phyloP scores from a whole-genome alignment of 2,888 invertebrate genomes.

The Tetanocera ferruginea region DNA sequence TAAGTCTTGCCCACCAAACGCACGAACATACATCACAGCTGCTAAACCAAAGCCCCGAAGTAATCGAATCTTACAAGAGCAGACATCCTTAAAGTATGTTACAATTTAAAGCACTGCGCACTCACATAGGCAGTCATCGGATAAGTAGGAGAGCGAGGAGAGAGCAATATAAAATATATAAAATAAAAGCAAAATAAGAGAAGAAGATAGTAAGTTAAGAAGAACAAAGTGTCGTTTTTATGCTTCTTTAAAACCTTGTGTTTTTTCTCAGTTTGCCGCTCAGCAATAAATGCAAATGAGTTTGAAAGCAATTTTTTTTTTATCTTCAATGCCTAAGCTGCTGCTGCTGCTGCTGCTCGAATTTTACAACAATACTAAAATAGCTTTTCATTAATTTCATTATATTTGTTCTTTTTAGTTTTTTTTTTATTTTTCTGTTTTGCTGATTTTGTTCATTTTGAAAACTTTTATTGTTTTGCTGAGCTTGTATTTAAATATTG shows the following conservation, averaged over 20 bases:
- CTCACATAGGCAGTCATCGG: too few species aligned
- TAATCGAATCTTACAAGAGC: slow-evolving; percentile 14
- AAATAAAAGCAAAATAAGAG: neutral
- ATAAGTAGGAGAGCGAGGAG: neutral
- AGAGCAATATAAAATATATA: neutral
- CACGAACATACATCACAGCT: neutral
- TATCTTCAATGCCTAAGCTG: too few species aligned
- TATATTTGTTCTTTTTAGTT: neutral
- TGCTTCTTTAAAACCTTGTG: too few species aligned
- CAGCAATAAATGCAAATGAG: too few species aligned
- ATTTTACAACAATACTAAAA: neutral
- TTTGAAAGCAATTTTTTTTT: too few species aligned
- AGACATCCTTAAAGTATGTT: neutral
- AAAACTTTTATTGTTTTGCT: neutral
- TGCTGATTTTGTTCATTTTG: neutral
- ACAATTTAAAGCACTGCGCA: neutral
- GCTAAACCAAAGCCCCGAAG: slow-evolving; percentile 16
- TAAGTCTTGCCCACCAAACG: neutral
- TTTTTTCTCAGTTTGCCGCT: too few species aligned
- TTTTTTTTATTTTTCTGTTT: neutral
- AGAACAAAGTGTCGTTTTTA: neutral
- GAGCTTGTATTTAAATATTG: neutral
- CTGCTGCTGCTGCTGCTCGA: too few species aligned
- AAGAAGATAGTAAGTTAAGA: neutral
- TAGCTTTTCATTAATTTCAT: neutral